These are phyloP conservation scores for Tupaia chinensis DNA, from an alignment of 2,113 vertebrate genomes.

Conservation along the genomic window DNA sequence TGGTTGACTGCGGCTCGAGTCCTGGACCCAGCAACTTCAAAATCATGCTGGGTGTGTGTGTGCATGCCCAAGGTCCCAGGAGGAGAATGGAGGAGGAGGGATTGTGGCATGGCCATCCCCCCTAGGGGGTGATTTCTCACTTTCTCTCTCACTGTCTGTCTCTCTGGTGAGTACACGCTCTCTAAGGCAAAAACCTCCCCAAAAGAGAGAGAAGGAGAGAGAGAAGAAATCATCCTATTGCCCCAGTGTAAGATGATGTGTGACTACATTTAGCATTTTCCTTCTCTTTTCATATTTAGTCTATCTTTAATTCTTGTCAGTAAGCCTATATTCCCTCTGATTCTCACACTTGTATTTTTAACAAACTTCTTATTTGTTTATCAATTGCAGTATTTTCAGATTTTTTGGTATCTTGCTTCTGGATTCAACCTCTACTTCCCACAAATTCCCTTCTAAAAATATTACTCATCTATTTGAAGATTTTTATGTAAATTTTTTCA, in stretches of 20 bases:
- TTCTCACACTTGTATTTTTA: neutral
- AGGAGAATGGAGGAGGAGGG: too few species aligned
- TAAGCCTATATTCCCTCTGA: neutral
- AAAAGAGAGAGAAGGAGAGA: too few species aligned
- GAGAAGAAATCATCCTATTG: too few species aligned
- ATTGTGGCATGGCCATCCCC: too few species aligned
- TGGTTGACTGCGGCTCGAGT: too few species aligned
- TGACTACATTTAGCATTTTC: neutral
- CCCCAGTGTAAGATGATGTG: neutral
- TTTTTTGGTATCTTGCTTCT: neutral
- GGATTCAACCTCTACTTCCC: neutral
- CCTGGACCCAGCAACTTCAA: too few species aligned
- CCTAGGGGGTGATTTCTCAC: too few species aligned
- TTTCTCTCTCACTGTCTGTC: too few species aligned
- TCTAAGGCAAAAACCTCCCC: too few species aligned
- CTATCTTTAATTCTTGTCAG: neutral
- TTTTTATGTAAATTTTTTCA: neutral
- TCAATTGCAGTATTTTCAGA: neutral
- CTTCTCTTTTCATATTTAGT: neutral
- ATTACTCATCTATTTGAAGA: neutral
- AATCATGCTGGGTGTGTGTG: too few species aligned
- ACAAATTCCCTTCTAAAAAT: neutral
- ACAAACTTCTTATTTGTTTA: neutral
- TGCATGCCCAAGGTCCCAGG: too few species aligned
- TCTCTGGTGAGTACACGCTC: too few species aligned